These are phyloP conservation scores for Tachystola acroxantha DNA, from an alignment of 2,888 invertebrate genomes.

Conservation along the genomic window DNA sequence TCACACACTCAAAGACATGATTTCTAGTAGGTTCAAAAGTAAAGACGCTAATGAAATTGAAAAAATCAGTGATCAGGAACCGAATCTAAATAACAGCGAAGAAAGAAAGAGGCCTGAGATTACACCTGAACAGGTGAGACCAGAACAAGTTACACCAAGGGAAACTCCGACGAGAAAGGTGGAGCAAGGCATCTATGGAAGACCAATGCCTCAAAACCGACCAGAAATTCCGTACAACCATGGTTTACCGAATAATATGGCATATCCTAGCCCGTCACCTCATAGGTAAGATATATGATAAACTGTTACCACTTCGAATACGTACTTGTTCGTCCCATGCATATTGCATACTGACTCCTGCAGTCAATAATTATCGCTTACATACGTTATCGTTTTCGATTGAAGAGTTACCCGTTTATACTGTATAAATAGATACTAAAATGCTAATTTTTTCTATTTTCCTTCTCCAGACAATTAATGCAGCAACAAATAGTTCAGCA, in stretches of 20 bases:
- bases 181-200: conserved; percentile 80
- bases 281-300: conserved; percentile 45
- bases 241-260: conserved; percentile 60
- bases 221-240: conserved; percentile 51
- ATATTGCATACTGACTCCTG: no score
- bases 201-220: conserved; percentile 67
- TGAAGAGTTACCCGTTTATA: no score
- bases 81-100: conserved; percentile 80
- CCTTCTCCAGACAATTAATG: conserved; percentile 50
- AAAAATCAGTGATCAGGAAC: conserved; percentile 65
- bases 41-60: conserved; percentile 78
- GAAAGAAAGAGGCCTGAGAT: conserved; percentile 69
- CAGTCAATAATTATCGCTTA: no score
- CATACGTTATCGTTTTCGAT: no score
- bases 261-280: conserved; percentile 64
- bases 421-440: no score
- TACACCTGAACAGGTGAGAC: conserved; percentile 17
- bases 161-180: conserved; percentile 66
- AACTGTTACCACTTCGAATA: no score
- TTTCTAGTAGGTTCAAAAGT: conserved; percentile 87
- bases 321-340: no score
- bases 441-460: background rate
- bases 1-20: conserved; percentile 90
- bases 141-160: conserved; percentile 63
- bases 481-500: conserved; percentile 72